A percentile compares a stretch with the other conserved stretches of the same genome.
Conservation (phyloP, 2,113 vertebrate species). For the Corythoichthys intestinalis region DNA sequence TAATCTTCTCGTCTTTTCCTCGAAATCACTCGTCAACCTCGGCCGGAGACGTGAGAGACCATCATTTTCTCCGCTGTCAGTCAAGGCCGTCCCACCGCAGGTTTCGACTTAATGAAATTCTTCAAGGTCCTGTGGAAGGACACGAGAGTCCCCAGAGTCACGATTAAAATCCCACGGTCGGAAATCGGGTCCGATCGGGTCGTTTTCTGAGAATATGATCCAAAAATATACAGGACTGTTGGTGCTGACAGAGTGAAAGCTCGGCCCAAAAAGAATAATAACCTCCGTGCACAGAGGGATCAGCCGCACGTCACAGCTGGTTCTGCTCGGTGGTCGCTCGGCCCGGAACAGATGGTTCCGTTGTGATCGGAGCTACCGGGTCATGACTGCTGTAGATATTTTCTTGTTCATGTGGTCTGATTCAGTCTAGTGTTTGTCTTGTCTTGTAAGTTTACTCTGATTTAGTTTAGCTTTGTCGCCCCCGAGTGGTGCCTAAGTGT, state of each 20-base stretch:
- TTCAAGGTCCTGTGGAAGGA: constrained; percentile 4
- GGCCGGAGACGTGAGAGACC: neutral
- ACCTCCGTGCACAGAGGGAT: neutral
- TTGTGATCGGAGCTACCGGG: neutral
- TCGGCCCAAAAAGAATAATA: neutral
- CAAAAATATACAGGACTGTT: neutral
- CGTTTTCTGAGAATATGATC: too few species aligned
- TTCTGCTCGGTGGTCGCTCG: neutral
- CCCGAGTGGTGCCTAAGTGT: too few species aligned
- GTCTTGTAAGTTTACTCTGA: too few species aligned
- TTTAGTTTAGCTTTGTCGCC: too few species aligned
- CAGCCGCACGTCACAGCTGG: neutral
- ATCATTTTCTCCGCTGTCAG: constrained; percentile 1
- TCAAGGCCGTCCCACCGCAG: constrained; percentile 7
- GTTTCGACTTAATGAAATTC: neutral
- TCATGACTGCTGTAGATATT: neutral
- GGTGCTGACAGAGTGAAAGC: neutral
- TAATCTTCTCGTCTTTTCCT: neutral
- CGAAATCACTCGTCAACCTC: neutral
- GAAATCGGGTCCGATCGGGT: too few species aligned
- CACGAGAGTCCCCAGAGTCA: too few species aligned
- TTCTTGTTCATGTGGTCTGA: neutral
- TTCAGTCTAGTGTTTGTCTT: neutral
- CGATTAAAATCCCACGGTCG: too few species aligned
- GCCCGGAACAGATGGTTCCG: neutral